Conservation (phyloP, 2,888 invertebrate genomes). For the Leptarthrus brevirostris region DNA sequence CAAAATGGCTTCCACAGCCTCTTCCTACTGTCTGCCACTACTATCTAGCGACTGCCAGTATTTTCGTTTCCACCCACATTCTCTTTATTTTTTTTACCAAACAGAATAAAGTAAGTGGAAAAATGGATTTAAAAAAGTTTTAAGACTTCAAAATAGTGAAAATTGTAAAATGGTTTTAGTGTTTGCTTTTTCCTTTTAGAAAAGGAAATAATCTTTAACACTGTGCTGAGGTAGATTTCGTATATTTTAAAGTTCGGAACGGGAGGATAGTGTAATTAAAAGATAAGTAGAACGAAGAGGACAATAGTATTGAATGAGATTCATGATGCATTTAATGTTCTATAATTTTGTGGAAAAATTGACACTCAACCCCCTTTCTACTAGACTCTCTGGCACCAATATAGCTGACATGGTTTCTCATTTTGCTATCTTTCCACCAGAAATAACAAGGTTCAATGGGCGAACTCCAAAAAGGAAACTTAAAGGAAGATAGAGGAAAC, state of each 20-base stretch:
- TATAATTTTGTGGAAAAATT: too few species aligned
- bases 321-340: too few species aligned
- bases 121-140: constrained; percentile 37
- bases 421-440: constrained; percentile 26
- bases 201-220: constrained; percentile 12
- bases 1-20: constrained; percentile 21
- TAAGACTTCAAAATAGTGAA: constrained; percentile 21
- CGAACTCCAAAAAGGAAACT: constrained; percentile 3
- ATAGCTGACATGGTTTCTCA: background rate
- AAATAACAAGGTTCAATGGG: constrained; percentile 25
- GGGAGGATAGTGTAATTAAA: too few species aligned
- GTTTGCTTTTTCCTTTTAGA: constrained; percentile 14
- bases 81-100: background rate
- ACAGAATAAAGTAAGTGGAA: constrained; percentile 31
- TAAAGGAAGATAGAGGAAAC: constrained; percentile 14
- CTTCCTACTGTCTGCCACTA: constrained; percentile 5
- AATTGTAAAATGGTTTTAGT: background rate
- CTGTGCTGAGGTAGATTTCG: background rate
- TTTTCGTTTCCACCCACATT: background rate
- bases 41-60: background rate
- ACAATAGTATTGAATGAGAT: too few species aligned
- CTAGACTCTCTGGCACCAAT: background rate
- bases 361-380: too few species aligned
- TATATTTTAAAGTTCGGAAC: too few species aligned
- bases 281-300: too few species aligned